Percentiles rank a stretch among this genome's conserved stretches.
Conservation (phyloP, 2,113 vertebrate species). For the Bostrychus sinensis region DNA sequence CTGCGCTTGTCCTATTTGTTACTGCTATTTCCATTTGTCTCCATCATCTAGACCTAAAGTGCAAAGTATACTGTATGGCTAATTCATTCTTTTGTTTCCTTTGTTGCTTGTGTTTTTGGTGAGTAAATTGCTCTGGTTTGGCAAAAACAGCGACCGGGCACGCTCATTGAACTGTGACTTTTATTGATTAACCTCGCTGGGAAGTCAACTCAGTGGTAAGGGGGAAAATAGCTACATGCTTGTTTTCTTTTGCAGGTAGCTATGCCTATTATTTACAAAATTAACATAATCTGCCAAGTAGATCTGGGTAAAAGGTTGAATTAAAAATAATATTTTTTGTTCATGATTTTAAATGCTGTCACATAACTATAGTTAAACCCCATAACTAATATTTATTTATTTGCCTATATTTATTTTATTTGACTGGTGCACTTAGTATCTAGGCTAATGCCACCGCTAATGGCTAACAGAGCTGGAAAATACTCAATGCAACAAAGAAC, state of each 20-base stretch:
- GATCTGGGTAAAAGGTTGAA: neutral
- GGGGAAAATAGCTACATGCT: conserved; percentile 1
- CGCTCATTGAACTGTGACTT: conserved; percentile 15
- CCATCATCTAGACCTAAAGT: neutral
- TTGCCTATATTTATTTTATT: no score
- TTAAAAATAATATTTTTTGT: neutral
- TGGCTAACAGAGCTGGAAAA: no score
- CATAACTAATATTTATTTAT: no score
- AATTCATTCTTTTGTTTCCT: neutral
- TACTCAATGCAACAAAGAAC: no score
- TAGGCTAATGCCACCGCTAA: no score
- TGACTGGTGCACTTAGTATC: no score
- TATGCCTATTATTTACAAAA: neutral
- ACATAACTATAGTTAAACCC: neutral
- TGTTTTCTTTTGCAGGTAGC: conserved; percentile 1
- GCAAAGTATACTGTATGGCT: neutral
- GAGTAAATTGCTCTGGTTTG: conserved; percentile 27
- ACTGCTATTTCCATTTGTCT: conserved; percentile 2
- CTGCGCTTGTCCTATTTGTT: conserved; percentile 1
- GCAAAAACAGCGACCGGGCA: conserved; percentile 65
- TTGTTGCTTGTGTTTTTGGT: conserved; percentile 35
- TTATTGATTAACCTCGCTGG: conserved; percentile 7
- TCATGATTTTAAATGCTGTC: neutral
- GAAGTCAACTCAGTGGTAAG: conserved; percentile 5
- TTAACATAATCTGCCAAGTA: neutral